These are phyloP conservation scores for Polyommatus iphigenia DNA, from an alignment of 2,888 invertebrate genomes.

Conservation along the genomic window DNA sequence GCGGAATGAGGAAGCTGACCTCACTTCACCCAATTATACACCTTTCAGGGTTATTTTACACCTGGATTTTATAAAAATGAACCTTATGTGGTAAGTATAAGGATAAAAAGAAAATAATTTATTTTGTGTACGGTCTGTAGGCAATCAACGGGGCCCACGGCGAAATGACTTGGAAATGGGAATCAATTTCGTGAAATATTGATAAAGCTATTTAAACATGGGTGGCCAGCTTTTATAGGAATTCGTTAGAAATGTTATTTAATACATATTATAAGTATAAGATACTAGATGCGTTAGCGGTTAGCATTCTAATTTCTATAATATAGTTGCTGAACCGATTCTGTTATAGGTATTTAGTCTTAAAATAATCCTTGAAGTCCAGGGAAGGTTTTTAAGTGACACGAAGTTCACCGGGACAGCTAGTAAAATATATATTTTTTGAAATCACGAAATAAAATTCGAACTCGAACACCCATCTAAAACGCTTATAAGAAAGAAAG, in stretches of 20 bases:
- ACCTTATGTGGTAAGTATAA: neutral
- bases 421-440: too few relatives aligned
- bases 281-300: too few relatives aligned
- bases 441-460: too few relatives aligned
- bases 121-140: neutral
- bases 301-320: too few relatives aligned
- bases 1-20: conserved; percentile 32
- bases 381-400: too few relatives aligned
- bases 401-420: too few relatives aligned
- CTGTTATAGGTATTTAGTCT: too few relatives aligned
- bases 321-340: too few relatives aligned
- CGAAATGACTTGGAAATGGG: conserved; percentile 30
- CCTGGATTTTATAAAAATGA: neutral
- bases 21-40: conserved; percentile 30
- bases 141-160: conserved; percentile 25
- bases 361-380: too few relatives aligned
- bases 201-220: conserved; percentile 1
- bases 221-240: neutral
- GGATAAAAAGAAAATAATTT: neutral
- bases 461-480: too few relatives aligned
- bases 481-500: too few relatives aligned
- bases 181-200: conserved; percentile 32
- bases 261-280: too few relatives aligned
- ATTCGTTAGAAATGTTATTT: neutral
- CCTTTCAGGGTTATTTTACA: neutral